A percentile compares a stretch with the other conserved stretches of the same genome.
These are phyloP conservation scores for Sebastes iracundus DNA, from an alignment of 2,797 vertebrate genomes.

Conservation along the genomic window DNA sequence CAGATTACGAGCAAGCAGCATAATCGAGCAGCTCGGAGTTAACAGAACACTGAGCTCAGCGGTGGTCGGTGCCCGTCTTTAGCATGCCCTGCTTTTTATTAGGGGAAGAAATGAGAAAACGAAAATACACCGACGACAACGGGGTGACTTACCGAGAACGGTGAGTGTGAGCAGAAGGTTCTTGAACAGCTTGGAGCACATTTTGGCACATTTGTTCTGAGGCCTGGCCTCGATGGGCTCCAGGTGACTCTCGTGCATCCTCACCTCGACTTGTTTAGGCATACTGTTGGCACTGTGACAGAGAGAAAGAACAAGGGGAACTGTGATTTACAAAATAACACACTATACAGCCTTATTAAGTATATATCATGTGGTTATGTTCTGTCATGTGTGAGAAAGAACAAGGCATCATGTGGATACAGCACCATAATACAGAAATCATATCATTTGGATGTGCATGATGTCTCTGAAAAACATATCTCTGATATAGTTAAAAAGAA, in stretches of 20 bases:
- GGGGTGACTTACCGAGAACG: constrained; percentile 84
- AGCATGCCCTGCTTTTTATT: not conserved
- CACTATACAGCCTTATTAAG: not conserved
- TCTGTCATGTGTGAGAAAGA: not conserved
- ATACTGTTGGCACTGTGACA: constrained; percentile 91
- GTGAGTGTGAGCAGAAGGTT: constrained; percentile 97
- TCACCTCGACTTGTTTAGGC: constrained; percentile 99
- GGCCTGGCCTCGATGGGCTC: constrained; percentile 85
- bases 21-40: constrained; percentile 20
- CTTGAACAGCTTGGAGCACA: constrained; percentile 91
- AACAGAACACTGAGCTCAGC: constrained; percentile 33
- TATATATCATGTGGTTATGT: not conserved
- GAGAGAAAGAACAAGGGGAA: constrained; percentile 7
- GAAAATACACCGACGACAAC: not conserved
- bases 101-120: not conserved
- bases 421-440: not conserved
- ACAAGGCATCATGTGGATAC: not conserved
- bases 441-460: not conserved
- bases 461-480: constrained; percentile 1
- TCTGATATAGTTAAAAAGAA: not conserved
- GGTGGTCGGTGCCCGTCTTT: not conserved
- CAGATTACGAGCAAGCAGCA: constrained; percentile 20
- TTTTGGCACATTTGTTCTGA: constrained; percentile 83
- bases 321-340: not conserved
- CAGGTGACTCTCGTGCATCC: constrained; percentile 96